phyloP scores from a whole-genome alignment of 2,888 invertebrate genomes.

The Drosophila affinis region DNA sequence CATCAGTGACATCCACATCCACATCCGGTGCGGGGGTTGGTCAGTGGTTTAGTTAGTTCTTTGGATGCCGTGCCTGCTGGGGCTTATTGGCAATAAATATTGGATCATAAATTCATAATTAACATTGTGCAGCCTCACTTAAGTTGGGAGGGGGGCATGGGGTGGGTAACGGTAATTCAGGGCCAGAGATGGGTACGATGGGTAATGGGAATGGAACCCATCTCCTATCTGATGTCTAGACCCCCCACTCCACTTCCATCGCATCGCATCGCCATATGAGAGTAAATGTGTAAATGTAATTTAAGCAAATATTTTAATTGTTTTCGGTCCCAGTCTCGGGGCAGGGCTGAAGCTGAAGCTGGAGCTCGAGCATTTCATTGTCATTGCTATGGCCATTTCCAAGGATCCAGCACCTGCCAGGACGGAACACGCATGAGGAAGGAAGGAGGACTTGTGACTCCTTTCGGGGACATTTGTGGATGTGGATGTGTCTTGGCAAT shows the following conservation, averaged over 20 bases:
- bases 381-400: constrained; percentile 41
- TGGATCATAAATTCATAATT: constrained; percentile 75
- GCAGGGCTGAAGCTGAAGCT: no score
- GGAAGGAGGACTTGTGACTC: background rate
- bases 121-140: constrained; percentile 52
- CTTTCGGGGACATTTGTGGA: background rate
- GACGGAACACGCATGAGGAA: constrained; percentile 36
- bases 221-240: background rate
- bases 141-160: no score
- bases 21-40: constrained; percentile 23
- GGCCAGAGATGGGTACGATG: background rate
- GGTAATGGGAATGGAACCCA: background rate
- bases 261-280: background rate
- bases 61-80: constrained; percentile 68
- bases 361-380: constrained; percentile 27
- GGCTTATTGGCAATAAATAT: constrained; percentile 73
- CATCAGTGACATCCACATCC: constrained; percentile 47
- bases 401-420: constrained; percentile 38
- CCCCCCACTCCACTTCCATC: background rate
- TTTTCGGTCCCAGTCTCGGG: constrained; percentile 37
- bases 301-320: constrained; percentile 75
- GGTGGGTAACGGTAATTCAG: background rate
- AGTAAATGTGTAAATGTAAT: constrained; percentile 46
- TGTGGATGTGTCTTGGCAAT: constrained; percentile 28
- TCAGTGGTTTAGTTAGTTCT: constrained; percentile 13